phyloP scores from a whole-genome alignment of 1,140 invertebrate species.

The Cheumatopsyche charites region DNA sequence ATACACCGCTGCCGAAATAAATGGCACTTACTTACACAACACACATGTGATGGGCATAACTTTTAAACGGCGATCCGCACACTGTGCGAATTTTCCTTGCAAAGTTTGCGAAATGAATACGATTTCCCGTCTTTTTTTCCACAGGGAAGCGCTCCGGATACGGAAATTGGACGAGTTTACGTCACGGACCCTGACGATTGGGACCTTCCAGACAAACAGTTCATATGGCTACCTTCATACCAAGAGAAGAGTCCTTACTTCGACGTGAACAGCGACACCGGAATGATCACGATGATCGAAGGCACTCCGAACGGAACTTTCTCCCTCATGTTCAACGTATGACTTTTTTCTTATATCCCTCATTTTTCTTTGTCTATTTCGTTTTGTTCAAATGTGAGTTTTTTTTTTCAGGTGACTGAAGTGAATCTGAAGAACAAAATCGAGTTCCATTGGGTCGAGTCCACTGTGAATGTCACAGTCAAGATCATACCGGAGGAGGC shows the following conservation, averaged over 20 bases:
- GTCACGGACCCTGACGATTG: constrained; percentile 92
- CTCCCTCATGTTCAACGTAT: constrained; percentile 72
- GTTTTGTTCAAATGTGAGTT: background rate
- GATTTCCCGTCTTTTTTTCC: constrained; percentile 43
- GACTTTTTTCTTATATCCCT: constrained; percentile 41
- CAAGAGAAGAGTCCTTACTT: constrained; percentile 67
- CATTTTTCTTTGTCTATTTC: background rate
- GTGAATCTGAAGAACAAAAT: constrained; percentile 64
- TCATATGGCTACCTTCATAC: constrained; percentile 67
- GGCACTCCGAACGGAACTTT: constrained; percentile 74
- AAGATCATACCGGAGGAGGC: constrained; percentile 88
- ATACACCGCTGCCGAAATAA: too few relatives aligned
- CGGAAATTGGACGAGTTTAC: constrained; percentile 86
- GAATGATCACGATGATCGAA: constrained; percentile 83
- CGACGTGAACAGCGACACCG: constrained; percentile 70
- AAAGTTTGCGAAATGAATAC: constrained; percentile 13
- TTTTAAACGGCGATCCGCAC: constrained; percentile 6
- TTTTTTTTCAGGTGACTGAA: constrained; percentile 55
- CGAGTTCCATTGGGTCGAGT: constrained; percentile 70
- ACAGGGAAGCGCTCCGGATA: constrained; percentile 74
- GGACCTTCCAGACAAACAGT: constrained; percentile 89
- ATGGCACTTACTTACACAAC: too few relatives aligned
- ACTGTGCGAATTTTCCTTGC: constrained; percentile 3
- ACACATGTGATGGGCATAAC: constrained; percentile 1
- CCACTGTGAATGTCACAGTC: constrained; percentile 82